A percentile compares a stretch with the other conserved stretches of the same genome.
phyloP scores from a whole-genome alignment of 2,113 vertebrate species.

The Cyanoderma ruficeps region DNA sequence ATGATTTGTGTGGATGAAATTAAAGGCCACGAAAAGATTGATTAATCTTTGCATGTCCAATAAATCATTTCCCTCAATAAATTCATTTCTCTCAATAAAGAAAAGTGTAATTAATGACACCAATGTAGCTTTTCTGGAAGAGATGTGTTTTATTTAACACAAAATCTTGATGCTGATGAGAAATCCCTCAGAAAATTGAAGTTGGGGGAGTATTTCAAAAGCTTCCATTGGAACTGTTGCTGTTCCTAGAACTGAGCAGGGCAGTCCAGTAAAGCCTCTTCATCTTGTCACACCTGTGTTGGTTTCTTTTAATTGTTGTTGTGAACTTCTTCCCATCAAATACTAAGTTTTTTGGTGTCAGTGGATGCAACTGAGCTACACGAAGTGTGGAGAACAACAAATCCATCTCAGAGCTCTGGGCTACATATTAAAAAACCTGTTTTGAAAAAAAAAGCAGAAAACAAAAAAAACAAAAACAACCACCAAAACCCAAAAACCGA shows the following conservation, averaged over 20 bases:
- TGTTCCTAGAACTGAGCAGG: background rate
- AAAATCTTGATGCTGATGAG: background rate
- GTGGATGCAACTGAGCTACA: background rate
- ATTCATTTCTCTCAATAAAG: background rate
- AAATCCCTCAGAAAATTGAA: background rate
- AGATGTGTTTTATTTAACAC: background rate
- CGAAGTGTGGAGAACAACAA: background rate
- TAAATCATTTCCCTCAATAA: background rate
- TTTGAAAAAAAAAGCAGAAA: background rate
- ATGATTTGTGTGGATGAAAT: background rate
- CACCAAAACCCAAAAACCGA: too few species aligned
- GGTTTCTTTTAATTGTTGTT: too few species aligned
- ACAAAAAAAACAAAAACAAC: accelerated
- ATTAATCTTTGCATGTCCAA: background rate
- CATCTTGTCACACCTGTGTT: accelerated
- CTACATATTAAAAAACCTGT: background rate
- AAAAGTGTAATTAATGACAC: background rate
- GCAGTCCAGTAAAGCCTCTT: background rate
- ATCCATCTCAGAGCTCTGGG: background rate
- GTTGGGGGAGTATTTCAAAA: background rate
- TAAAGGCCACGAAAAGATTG: background rate
- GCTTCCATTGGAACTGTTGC: background rate
- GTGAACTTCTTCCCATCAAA: background rate
- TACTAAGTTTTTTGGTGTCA: background rate
- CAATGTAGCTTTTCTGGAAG: background rate